Evolutionary conservation across 2,888 invertebrate genomes (phyloP), one percentile per base, ranked within the genome.

Genomic region (Andricus curvator): DNA sequence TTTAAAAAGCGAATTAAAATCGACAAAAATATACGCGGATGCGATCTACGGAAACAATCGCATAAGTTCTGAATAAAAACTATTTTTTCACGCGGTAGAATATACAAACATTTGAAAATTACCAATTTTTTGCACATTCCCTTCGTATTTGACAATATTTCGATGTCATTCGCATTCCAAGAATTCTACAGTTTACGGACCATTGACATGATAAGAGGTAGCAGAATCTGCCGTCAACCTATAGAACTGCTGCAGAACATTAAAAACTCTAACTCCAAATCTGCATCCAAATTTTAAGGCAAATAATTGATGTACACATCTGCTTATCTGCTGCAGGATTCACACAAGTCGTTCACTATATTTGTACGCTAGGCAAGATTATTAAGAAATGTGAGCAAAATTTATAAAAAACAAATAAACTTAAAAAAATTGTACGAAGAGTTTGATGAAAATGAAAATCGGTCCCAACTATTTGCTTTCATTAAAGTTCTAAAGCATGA

Each of bases 41-140:
- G 13, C 67, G 41, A 13, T 67, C n/a, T 67, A 67, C n/a, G 33
- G n/a, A 41, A 66, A 37, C 37, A 67, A 13, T 67, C 41, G n/a
- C 41, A 3, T 41, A 20, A 17, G 11, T 44, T 68, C 22, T 29
- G 15, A 29, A 74, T 51, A 29, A 51, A 70, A 48, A 51, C 29
- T 51, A 9, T 33, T 56, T 15, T 56, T n/a, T 33, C 33, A 17
- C 3, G 33, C 33, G 11, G 33, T 74, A 74, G n/a, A 56, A 25
- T 77, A 79, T 81, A 33, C 22, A n/a, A 81, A 81, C 41, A 74
- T 74, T 79, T n/a, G 9, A 48, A 70, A 48, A 70, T 48, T 70
- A 70, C 48, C 56, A 74, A 56, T 74, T n/a, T 74, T 51, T 25
- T 56, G 51, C 74, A 56, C 56, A 74, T 9, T 74, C 5, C 25